These are phyloP conservation scores for Brachyrhaphis roseni DNA, from an alignment of 2,797 vertebrate species.

Conservation along the genomic window DNA sequence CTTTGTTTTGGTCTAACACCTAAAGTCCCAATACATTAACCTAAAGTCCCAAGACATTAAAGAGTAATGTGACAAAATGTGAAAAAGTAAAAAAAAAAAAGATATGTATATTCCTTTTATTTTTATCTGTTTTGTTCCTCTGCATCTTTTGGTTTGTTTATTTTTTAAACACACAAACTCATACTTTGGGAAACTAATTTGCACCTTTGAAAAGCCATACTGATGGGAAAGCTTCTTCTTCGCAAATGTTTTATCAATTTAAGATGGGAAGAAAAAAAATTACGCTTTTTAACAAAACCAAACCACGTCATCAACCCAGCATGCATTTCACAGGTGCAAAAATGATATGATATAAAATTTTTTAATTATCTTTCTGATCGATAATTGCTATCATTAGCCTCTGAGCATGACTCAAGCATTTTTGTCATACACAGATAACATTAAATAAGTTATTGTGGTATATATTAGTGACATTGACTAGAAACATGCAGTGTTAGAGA, in stretches of 20 bases:
- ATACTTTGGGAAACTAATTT: not conserved
- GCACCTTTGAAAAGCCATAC: not conserved
- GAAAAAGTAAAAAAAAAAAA: not conserved
- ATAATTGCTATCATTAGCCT: not conserved
- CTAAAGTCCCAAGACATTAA: not conserved
- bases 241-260: slow-evolving; percentile 19
- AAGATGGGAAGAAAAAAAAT: not conserved
- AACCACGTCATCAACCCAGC: too few species aligned
- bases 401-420: too few species aligned
- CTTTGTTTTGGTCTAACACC: not conserved
- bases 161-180: slow-evolving; percentile 1
- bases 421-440: too few species aligned
- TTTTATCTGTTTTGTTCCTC: slow-evolving; percentile 18
- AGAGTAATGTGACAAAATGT: not conserved
- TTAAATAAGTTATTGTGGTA: too few species aligned
- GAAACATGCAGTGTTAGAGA: too few species aligned
- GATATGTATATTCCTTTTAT: not conserved
- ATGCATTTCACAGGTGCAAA: too few species aligned
- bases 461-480: too few species aligned
- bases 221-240: not conserved
- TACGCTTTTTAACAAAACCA: not conserved
- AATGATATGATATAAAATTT: not conserved
- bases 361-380: not conserved
- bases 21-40: not conserved
- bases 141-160: not conserved